Evolutionary conservation across 2,113 vertebrate genomes (phyloP).

Genomic region (human): GRCh38 chr6:18494501-18495000

Average conservation of each 20-base stretch:
- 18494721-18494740: background rate
- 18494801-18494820: background rate
- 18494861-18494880: background rate
- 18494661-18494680: background rate
- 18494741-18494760: background rate
- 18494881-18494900: background rate
- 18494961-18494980: background rate
- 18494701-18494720: background rate
- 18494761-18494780: background rate
- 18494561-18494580: no score
- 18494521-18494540: no score
- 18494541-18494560: no score
- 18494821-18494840: background rate
- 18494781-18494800: background rate
- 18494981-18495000: background rate
- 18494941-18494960: background rate
- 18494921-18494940: background rate
- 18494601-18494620: no score
- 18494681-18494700: background rate
- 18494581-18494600: no score
- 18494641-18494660: background rate
- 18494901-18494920: background rate
- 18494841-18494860: background rate
- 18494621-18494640: no score
- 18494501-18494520: no score